phyloP scores from a whole-genome alignment of 2,888 invertebrate genomes.

The Macroteleia sp. region DNA sequence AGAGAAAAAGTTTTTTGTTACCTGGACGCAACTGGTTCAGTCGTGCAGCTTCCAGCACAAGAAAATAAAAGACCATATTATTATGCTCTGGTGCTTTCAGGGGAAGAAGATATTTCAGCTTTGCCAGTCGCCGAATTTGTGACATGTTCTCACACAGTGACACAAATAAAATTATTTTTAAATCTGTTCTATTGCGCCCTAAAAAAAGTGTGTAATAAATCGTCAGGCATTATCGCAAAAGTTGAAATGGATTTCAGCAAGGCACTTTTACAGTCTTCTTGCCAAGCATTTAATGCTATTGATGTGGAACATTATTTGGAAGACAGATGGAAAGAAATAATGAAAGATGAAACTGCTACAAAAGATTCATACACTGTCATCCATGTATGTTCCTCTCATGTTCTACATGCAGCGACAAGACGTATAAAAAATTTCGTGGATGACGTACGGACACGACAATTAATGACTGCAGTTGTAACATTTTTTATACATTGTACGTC shows the following conservation, averaged over 20 bases:
- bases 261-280: neutral
- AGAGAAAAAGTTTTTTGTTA: too few species aligned
- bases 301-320: too few species aligned
- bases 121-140: slow-evolving; percentile 22
- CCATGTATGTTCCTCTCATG: slow-evolving; percentile 39
- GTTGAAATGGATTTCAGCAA: slow-evolving; percentile 19
- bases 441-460: neutral
- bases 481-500: neutral
- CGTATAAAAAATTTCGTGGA: slow-evolving; percentile 9
- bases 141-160: slow-evolving; percentile 1
- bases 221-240: slow-evolving; percentile 6
- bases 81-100: slow-evolving; percentile 1
- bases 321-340: too few species aligned
- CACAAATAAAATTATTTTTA: neutral
- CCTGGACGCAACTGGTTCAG: too few species aligned
- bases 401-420: slow-evolving; percentile 17
- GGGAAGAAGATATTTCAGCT: neutral
- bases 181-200: neutral
- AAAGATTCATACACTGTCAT: slow-evolving; percentile 10
- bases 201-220: slow-evolving; percentile 1
- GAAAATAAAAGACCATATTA: slow-evolving; percentile 11
- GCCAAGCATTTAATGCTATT: slow-evolving; percentile 12
- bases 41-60: too few species aligned
- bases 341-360: too few species aligned
- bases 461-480: neutral